Evolutionary conservation across 2,797 vertebrate species (phyloP).

Genomic region (Orestias chungarensis): DNA sequence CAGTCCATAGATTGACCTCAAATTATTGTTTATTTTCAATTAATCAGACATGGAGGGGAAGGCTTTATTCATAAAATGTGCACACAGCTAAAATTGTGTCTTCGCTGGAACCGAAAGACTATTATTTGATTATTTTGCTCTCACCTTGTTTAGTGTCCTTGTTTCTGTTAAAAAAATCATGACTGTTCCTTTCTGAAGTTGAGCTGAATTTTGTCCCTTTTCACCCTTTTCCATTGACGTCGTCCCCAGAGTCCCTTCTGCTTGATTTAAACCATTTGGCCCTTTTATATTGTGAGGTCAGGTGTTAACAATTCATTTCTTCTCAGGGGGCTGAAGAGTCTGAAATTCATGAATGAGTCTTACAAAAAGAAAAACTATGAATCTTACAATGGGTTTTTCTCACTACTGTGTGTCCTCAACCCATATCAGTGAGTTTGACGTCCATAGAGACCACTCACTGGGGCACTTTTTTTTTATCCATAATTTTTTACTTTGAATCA

Average conservation of each 20-base stretch:
- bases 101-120: conserved; percentile 32
- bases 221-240: conserved; percentile 58
- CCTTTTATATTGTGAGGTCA: conserved; percentile 75
- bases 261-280: conserved; percentile 75
- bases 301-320: conserved; percentile 77
- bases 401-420: conserved; percentile 24
- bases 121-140: conserved; percentile 49
- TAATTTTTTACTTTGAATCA: conserved; percentile 30
- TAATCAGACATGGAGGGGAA: background rate
- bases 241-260: conserved; percentile 57
- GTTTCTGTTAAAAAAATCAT: conserved; percentile 56
- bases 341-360: conserved; percentile 78
- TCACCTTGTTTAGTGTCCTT: conserved; percentile 48
- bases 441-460: conserved; percentile 13
- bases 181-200: conserved; percentile 48
- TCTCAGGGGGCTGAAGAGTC: conserved; percentile 68
- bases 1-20: conserved; percentile 16
- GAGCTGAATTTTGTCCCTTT: conserved; percentile 45
- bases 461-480: conserved; percentile 13
- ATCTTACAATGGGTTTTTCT: conserved; percentile 35
- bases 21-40: conserved; percentile 16
- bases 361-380: conserved; percentile 48
- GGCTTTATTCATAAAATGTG: background rate
- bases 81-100: conserved; percentile 26
- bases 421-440: conserved; percentile 27